Base-by-base conservation (phyloP, 2,113 vertebrate genomes). In the Tetrax tetrax region DNA sequence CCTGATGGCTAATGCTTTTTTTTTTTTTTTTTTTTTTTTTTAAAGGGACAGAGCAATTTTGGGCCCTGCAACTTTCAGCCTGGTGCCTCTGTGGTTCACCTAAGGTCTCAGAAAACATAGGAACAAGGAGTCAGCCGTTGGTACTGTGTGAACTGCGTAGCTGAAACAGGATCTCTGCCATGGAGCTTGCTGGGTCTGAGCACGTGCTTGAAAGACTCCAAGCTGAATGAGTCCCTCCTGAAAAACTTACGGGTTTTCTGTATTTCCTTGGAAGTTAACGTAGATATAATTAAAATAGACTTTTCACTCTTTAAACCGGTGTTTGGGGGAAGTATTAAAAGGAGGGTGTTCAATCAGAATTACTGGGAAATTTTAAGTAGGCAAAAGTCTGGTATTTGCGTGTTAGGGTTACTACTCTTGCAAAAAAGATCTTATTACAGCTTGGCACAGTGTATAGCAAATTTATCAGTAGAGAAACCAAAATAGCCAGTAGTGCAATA, bases 341-440 rank as follows among this genome's bases (percentile, higher is more conserved):
- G 38, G 24, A 71, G 35, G 12, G 35, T 45, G 37, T 61, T 35
- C n/a, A 50, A 12, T 65, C 20, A 69, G 56, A 74, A 35, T n/a
- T 50, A 24, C 28, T 64, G 28, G 0, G 1, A 31, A 60, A 60
- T 82, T 64, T 89, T 56, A 80, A 88, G 71, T 20, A 78, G 61
- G 53, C 45, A n/a, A 8, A 72, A 92, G 41, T 68, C 72, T 78
- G 20, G 18, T 89, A 23, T 80, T 92, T 88, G 24, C 50, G 24
- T 1, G 0, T 86, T 74, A 59, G 47, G 13, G 41, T 85, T 85
- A 22, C 74, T 76, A 24, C 37, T 72, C 63, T 87, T 95, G 59
- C 50, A 74, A 89, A 93, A 70, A n/a, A 86, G 83, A 77, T 93
- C 71, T 83, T 53, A n/a, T 45, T 92, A 88, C 63, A 88, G 41